Conservation (phyloP, 1,140 invertebrate genomes). For the Latrodectus geometricus region DNA sequence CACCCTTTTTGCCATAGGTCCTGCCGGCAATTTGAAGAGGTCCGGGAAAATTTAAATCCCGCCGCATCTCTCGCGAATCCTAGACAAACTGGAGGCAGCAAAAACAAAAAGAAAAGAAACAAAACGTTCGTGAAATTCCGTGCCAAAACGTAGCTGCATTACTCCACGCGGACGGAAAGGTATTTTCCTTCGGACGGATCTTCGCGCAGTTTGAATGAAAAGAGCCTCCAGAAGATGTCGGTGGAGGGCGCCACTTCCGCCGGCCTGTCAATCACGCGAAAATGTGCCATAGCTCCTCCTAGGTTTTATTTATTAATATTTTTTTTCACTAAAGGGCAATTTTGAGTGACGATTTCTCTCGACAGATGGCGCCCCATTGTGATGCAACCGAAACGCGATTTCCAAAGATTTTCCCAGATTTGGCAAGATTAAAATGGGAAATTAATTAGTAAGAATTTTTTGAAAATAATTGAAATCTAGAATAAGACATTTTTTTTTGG, state of each 20-base stretch:
- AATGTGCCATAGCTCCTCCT: conserved; percentile 32
- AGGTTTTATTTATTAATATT: conserved; percentile 18
- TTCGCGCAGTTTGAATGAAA: not conserved
- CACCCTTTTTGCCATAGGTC: not conserved
- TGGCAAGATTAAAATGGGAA: no score
- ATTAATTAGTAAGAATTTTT: no score
- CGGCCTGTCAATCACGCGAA: conserved; percentile 41
- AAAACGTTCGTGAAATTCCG: not conserved
- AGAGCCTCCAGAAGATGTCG: not conserved
- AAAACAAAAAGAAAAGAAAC: not conserved
- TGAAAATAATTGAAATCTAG: no score
- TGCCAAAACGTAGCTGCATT: not conserved
- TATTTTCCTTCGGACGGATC: not conserved
- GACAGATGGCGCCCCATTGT: conserved; percentile 40
- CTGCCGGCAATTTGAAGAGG: not conserved
- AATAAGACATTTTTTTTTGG: no score
- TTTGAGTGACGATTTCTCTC: conserved; percentile 20
- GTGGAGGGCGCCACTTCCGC: conserved; percentile 20
- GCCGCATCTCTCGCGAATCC: not conserved
- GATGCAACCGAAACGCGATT: not conserved
- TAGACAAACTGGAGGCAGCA: not conserved
- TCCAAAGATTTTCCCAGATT: no score
- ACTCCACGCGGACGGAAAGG: not conserved
- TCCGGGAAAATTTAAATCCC: not conserved
- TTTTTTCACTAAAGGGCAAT: not conserved